phyloP scores from a whole-genome alignment of 2,888 invertebrate species.

The Andrena haemorrhoa region DNA sequence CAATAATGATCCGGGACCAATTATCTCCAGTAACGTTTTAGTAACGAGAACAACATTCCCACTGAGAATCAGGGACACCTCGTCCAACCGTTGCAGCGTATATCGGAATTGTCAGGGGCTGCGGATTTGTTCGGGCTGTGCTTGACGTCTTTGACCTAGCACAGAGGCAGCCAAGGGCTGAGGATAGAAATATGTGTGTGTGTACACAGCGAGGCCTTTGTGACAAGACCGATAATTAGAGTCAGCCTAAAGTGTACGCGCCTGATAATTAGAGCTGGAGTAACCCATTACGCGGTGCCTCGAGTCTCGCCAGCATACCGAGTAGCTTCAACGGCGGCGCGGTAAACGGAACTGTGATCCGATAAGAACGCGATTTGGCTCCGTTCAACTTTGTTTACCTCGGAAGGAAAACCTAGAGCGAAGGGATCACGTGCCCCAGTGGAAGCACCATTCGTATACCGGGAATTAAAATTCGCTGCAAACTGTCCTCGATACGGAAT shows the following conservation, averaged over 20 bases:
- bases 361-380: conserved; percentile 5
- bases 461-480: background rate
- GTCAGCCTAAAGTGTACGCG: conserved; percentile 47
- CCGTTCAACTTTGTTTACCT: too few species aligned
- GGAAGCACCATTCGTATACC: background rate
- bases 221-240: conserved; percentile 50
- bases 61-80: background rate
- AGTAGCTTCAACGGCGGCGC: background rate
- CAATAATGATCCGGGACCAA: conserved; percentile 21
- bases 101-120: too few species aligned
- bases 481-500: background rate
- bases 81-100: too few species aligned
- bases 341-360: background rate
- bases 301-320: background rate
- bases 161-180: background rate
- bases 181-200: background rate
- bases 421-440: too few species aligned
- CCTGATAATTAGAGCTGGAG: conserved; percentile 52
- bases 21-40: conserved; percentile 24
- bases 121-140: conserved; percentile 38
- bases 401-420: too few species aligned
- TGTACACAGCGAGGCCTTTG: conserved; percentile 42
- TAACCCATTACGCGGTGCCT: conserved; percentile 42
- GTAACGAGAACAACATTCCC: conserved; percentile 25
- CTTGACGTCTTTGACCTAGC: conserved; percentile 44